A percentile compares a stretch with the other conserved stretches of the same genome.
phyloP scores from a whole-genome alignment of 2,113 vertebrate genomes.

The Gallinago paraguaiae region DNA sequence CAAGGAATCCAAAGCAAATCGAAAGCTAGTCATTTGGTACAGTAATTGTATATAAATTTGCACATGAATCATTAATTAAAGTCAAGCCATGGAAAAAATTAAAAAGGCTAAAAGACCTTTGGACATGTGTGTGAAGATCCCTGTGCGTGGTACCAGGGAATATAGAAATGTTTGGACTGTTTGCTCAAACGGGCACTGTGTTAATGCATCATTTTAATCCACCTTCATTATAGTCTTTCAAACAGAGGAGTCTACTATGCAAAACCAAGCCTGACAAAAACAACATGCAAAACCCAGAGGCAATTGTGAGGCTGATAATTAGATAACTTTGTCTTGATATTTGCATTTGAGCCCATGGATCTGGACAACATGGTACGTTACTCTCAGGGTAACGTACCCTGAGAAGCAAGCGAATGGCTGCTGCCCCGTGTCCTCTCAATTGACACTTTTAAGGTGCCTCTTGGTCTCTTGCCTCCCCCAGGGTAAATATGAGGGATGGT shows the following conservation, averaged over 20 bases:
- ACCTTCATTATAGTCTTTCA: constrained; percentile 37
- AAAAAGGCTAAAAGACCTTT: background rate
- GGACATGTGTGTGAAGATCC: constrained; percentile 33
- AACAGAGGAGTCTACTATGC: background rate
- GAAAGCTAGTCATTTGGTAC: background rate
- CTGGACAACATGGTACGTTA: background rate
- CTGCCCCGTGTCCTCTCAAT: background rate
- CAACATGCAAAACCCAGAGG: background rate
- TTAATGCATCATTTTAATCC: constrained; percentile 62
- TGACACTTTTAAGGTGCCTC: background rate
- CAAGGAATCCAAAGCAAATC: constrained; percentile 44
- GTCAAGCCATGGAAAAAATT: constrained; percentile 14
- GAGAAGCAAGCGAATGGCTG: background rate
- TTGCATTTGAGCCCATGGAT: constrained; percentile 51
- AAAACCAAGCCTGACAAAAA: background rate
- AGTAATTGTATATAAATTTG: constrained; percentile 36
- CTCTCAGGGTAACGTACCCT: background rate
- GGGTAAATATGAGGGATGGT: background rate
- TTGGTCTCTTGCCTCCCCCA: background rate
- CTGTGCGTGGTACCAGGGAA: background rate
- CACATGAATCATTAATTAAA: constrained; percentile 59
- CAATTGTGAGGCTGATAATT: constrained; percentile 53
- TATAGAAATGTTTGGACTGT: constrained; percentile 41
- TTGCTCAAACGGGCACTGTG: background rate
- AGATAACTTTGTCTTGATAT: constrained; percentile 44